phyloP scores from a whole-genome alignment of 2,797 vertebrate genomes.

The Chaunax sp. region DNA sequence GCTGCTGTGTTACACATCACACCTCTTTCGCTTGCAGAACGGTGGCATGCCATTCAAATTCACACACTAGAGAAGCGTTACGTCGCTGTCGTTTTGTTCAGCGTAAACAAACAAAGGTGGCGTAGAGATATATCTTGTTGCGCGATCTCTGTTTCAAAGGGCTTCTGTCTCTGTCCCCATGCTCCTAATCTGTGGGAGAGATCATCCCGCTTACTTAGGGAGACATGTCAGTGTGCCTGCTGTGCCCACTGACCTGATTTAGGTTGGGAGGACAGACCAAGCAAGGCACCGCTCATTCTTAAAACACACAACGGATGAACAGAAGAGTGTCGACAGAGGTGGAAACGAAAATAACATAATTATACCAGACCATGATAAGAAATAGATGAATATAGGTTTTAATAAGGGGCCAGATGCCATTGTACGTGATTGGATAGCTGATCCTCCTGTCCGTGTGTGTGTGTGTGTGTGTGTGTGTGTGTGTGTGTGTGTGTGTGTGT shows the following conservation, averaged over 20 bases:
- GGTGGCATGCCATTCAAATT: too few relatives aligned
- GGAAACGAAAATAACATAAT: too few relatives aligned
- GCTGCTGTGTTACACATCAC: too few relatives aligned
- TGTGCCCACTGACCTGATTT: conserved; percentile 73
- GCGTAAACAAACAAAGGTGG: too few relatives aligned
- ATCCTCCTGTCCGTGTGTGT: conserved; percentile 32
- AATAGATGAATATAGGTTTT: conserved; percentile 44
- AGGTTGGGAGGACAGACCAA: conserved; percentile 50
- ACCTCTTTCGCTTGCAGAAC: too few relatives aligned
- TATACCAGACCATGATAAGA: not conserved
- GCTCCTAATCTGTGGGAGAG: conserved; percentile 60
- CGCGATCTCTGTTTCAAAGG: too few relatives aligned
- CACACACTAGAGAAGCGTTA: too few relatives aligned
- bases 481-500: not conserved
- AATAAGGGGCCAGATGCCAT: conserved; percentile 56
- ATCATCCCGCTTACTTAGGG: conserved; percentile 66
- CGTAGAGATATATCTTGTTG: too few relatives aligned
- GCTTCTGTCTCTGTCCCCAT: conserved; percentile 12
- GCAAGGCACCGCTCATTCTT: too few relatives aligned
- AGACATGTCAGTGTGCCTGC: conserved; percentile 56
- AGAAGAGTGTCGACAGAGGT: too few relatives aligned
- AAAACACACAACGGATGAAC: too few relatives aligned
- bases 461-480: conserved; percentile 25
- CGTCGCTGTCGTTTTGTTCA: too few relatives aligned
- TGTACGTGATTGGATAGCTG: conserved; percentile 43